phyloP scores from a whole-genome alignment of 2,113 vertebrate genomes.

The Pampusana beccarii region DNA sequence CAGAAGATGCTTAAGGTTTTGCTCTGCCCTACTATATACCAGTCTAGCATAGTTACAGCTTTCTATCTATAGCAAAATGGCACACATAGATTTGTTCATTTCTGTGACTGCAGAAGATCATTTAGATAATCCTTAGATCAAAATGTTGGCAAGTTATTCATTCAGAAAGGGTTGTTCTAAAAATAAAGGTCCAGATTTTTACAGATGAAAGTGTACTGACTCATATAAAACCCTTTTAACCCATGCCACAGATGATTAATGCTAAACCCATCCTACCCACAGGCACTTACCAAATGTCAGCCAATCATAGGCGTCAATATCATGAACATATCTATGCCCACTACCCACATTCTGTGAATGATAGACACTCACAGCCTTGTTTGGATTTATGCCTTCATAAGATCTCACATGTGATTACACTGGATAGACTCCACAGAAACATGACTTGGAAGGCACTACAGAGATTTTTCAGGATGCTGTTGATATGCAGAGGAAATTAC shows the following conservation, averaged over 20 bases:
- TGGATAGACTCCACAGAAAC: not conserved
- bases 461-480: not conserved
- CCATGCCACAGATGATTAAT: not conserved
- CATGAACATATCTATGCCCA: not conserved
- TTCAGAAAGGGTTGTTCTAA: not conserved
- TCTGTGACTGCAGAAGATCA: not conserved
- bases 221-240: not conserved
- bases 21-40: not conserved
- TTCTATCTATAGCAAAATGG: not conserved
- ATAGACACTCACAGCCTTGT: not conserved
- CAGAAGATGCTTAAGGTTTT: not conserved
- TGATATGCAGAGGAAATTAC: not conserved
- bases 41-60: not conserved
- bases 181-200: not conserved
- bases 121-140: not conserved
- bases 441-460: not conserved
- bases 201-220: not conserved
- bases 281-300: constrained; percentile 13
- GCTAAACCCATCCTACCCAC: not conserved
- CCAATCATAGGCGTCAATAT: not conserved
- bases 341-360: not conserved
- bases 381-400: not conserved
- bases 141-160: not conserved
- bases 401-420: not conserved
- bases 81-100: rapidly evolving